Percentiles rank a stretch among this genome's conserved stretches.
phyloP scores from a whole-genome alignment of 2,888 invertebrate genomes.

The Perizoma affinitatum region DNA sequence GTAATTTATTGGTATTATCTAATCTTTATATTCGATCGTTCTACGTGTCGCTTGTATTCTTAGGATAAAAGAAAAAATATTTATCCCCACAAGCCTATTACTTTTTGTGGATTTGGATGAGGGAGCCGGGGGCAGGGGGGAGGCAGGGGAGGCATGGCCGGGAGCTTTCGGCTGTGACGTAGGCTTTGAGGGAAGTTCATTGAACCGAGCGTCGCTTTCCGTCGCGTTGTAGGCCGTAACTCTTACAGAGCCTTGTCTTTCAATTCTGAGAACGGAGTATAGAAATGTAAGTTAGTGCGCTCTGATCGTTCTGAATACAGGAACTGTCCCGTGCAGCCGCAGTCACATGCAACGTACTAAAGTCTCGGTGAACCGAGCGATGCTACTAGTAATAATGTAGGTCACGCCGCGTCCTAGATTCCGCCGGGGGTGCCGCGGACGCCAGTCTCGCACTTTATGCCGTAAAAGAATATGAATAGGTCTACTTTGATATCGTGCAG shows the following conservation, averaged over 20 bases:
- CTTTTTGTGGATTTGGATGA: constrained; percentile 23
- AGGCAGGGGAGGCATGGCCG: constrained; percentile 20
- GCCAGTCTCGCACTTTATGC: constrained; percentile 23
- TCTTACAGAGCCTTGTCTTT: constrained; percentile 13
- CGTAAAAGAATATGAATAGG: constrained; percentile 33
- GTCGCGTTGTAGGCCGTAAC: constrained; percentile 19
- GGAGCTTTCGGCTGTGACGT: constrained; percentile 23
- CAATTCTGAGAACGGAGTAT: constrained; percentile 8
- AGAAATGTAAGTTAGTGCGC: no score
- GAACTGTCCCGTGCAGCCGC: constrained; percentile 4
- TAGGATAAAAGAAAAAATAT: constrained; percentile 19
- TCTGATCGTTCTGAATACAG: background rate
- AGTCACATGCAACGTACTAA: constrained; percentile 8
- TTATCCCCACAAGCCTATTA: constrained; percentile 10
- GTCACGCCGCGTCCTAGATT: constrained; percentile 28
- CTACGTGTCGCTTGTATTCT: constrained; percentile 1
- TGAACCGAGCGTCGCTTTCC: constrained; percentile 23
- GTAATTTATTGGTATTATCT: constrained; percentile 23
- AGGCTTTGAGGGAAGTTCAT: constrained; percentile 29
- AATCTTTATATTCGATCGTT: constrained; percentile 1
- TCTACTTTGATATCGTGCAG: no score
- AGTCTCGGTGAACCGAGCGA: constrained; percentile 10
- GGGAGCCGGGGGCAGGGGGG: constrained; percentile 15
- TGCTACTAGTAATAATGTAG: constrained; percentile 13
- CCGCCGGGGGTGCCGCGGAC: constrained; percentile 18